These are phyloP conservation scores for Pseudomyrmex cubaensis DNA, from an alignment of 1,140 invertebrate genomes.

Conservation along the genomic window DNA sequence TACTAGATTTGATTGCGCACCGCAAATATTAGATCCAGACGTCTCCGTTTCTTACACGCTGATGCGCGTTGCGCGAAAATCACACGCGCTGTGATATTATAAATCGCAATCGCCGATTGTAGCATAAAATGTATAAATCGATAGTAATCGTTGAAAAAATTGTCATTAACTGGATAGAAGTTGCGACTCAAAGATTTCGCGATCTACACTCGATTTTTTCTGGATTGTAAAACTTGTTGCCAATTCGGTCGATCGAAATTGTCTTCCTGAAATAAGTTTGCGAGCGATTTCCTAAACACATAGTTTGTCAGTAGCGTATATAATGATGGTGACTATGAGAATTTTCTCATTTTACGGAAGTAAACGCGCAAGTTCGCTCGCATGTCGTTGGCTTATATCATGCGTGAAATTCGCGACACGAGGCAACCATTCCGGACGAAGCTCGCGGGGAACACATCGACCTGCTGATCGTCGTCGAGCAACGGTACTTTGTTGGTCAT, in stretches of 20 bases:
- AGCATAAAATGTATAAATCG: no score
- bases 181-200: no score
- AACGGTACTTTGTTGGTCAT: constrained; percentile 69
- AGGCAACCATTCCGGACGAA: neutral
- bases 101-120: no score
- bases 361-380: neutral
- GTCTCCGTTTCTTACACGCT: neutral
- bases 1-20: constrained; percentile 52
- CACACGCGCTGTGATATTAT: neutral
- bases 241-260: neutral
- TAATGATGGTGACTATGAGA: neutral
- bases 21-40: constrained; percentile 18
- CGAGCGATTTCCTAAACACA: neutral
- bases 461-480: constrained; percentile 37
- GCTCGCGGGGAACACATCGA: constrained; percentile 38
- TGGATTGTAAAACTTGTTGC: no score
- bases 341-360: neutral
- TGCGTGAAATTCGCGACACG: constrained; percentile 17
- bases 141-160: no score
- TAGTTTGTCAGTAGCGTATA: neutral
- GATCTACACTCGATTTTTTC: no score
- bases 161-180: no score
- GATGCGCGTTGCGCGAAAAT: neutral
- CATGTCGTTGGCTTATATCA: neutral
- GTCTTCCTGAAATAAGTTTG: neutral